Evolutionary conservation across 2,113 vertebrate species (phyloP).

Genomic region (Opisthocomus hoazin): DNA sequence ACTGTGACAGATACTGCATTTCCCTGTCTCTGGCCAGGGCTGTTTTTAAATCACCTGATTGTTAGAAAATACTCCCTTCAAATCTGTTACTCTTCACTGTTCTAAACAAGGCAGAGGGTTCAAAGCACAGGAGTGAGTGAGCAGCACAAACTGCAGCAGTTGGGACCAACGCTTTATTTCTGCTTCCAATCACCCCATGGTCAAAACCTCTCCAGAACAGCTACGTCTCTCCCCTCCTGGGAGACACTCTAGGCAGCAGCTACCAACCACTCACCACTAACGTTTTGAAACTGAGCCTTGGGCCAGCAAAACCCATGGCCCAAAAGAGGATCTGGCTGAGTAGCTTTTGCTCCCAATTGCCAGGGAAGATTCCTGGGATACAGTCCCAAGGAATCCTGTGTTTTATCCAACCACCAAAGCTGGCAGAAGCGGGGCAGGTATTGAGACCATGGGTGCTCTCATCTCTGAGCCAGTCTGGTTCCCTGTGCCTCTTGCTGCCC

Average conservation of each 20-base stretch:
- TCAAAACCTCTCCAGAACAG: not conserved
- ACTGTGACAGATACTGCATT: not conserved
- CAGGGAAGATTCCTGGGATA: not conserved
- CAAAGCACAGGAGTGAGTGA: not conserved
- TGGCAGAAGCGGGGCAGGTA: not conserved
- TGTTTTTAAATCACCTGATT: not conserved
- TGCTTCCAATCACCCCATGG: not conserved
- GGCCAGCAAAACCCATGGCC: not conserved
- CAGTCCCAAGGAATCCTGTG: not conserved
- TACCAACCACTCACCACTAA: not conserved
- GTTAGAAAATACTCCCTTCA: not conserved
- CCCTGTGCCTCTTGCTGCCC: not conserved
- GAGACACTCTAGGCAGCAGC: not conserved
- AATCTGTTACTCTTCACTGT: not conserved
- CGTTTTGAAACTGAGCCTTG: not conserved
- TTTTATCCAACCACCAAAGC: not conserved
- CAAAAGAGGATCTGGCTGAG: not conserved
- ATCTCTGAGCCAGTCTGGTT: not conserved
- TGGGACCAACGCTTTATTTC: not conserved
- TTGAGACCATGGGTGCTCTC: accelerated
- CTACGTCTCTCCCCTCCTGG: not conserved
- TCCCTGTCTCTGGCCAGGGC: not conserved
- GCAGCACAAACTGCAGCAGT: not conserved
- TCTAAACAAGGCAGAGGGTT: not conserved
- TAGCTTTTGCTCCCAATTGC: not conserved